Evolutionary conservation across 2,797 vertebrate genomes (phyloP).

Genomic region (Halcyon chelicuti): DNA sequence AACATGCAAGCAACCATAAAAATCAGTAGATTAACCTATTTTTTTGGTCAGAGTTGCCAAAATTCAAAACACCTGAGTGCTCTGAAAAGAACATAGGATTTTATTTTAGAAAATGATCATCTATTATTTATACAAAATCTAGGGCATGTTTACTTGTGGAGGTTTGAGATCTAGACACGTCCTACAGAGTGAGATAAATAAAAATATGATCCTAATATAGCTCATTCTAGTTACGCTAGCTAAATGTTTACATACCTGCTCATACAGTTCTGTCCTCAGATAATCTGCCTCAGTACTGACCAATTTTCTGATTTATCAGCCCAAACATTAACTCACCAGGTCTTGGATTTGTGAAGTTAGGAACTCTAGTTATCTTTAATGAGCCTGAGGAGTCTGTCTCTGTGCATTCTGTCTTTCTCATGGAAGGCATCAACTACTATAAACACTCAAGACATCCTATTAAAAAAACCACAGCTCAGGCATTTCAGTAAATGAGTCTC

Average conservation of each 20-base stretch:
- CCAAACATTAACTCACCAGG: background rate
- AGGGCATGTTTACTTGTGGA: background rate
- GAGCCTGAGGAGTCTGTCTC: background rate
- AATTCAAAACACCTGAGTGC: background rate
- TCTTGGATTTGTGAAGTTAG: background rate
- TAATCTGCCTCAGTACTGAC: background rate
- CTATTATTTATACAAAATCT: constrained; percentile 52
- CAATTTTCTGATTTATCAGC: background rate
- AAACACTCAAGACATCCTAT: background rate
- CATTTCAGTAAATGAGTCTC: background rate
- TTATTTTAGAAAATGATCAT: constrained; percentile 40
- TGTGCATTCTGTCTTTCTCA: background rate
- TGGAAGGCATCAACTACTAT: background rate
- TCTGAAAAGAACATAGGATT: background rate
- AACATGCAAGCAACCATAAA: background rate
- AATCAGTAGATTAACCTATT: background rate
- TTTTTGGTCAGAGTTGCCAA: background rate
- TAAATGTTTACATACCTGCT: background rate
- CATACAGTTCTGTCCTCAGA: background rate
- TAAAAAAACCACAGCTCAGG: background rate
- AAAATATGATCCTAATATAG: background rate
- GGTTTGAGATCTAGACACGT: background rate
- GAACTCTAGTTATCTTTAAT: background rate
- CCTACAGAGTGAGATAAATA: background rate
- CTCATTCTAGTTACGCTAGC: background rate